Conservation (phyloP, 2,797 vertebrate genomes). For the Ciconia nigra region DNA sequence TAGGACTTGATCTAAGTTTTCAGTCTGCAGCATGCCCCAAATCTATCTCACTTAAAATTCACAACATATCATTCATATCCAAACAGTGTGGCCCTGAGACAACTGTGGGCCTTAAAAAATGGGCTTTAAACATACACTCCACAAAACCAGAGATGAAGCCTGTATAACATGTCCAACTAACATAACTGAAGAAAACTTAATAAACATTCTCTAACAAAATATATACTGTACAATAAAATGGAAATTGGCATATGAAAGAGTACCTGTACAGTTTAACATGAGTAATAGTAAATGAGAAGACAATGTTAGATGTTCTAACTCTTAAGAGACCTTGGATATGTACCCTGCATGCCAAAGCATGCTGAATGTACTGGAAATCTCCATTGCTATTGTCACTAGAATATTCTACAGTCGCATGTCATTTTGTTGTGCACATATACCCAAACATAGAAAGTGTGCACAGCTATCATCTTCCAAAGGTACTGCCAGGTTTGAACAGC, state of each 20-base stretch:
- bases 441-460: background rate
- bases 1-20: background rate
- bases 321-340: background rate
- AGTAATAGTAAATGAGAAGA: background rate
- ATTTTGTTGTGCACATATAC: background rate
- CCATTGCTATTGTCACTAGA: background rate
- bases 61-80: background rate
- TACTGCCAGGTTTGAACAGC: background rate
- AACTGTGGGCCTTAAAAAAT: background rate
- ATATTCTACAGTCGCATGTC: background rate
- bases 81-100: background rate
- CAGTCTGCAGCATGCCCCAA: background rate
- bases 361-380: background rate
- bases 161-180: background rate
- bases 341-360: background rate
- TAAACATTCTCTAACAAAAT: background rate
- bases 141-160: background rate
- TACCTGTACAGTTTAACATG: background rate
- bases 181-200: background rate
- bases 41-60: background rate
- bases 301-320: background rate
- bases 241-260: background rate
- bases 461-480: background rate
- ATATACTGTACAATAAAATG: background rate
- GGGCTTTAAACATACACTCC: background rate